Conservation (phyloP, 1,140 invertebrate genomes). For the Xylocopa sonorina region DNA sequence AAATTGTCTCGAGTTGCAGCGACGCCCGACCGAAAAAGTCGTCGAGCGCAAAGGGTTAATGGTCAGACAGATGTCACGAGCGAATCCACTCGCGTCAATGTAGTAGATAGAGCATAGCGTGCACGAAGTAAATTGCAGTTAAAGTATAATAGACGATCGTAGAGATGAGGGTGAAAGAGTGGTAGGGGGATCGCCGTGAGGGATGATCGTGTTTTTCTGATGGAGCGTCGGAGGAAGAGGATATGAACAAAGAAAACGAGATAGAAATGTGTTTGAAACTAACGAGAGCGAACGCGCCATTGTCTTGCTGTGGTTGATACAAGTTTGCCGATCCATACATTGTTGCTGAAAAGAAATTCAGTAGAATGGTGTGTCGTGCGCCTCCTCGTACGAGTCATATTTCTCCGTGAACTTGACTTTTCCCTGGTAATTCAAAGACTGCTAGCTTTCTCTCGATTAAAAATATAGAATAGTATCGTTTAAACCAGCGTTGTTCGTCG, state of each 20-base stretch:
- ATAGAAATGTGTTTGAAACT: slow-evolving; percentile 66
- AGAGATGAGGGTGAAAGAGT: slow-evolving; percentile 4
- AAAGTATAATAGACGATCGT: slow-evolving; percentile 46
- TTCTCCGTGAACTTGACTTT: not conserved
- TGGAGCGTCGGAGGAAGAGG: slow-evolving; percentile 21
- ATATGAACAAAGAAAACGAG: slow-evolving; percentile 71
- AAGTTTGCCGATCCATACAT: slow-evolving; percentile 77
- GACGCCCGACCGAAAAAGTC: not conserved
- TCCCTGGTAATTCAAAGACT: slow-evolving; percentile 9
- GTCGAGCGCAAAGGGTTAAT: not conserved
- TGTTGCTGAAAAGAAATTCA: slow-evolving; percentile 78
- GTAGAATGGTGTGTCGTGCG: slow-evolving; percentile 42
- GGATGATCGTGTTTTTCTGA: not conserved
- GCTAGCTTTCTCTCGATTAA: slow-evolving; percentile 11
- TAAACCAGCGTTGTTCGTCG: not conserved
- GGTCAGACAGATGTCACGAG: not conserved
- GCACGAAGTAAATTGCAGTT: slow-evolving; percentile 69
- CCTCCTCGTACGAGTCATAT: not conserved
- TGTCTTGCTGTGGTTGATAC: slow-evolving; percentile 77
- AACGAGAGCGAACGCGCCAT: slow-evolving; percentile 73
- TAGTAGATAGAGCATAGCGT: slow-evolving; percentile 60
- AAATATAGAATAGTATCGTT: not conserved
- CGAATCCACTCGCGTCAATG: slow-evolving; percentile 57
- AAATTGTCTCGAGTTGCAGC: not conserved
- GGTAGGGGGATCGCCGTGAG: not conserved